These are phyloP conservation scores for Spodoptera frugiperda DNA, from an alignment of 1,140 invertebrate genomes.

Conservation along the genomic window DNA sequence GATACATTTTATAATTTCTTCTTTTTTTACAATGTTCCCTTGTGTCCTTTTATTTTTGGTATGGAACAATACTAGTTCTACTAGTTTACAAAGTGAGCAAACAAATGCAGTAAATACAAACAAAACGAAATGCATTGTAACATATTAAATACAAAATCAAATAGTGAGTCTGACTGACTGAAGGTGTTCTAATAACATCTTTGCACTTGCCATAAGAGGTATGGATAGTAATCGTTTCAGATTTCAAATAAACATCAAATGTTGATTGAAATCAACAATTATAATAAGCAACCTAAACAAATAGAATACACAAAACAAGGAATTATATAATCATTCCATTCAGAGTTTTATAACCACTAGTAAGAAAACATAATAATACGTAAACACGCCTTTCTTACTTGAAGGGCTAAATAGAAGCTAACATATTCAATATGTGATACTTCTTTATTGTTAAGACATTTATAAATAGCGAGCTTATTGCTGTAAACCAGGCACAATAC, in stretches of 20 bases:
- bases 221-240: background rate
- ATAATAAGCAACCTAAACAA: slow-evolving; percentile 23
- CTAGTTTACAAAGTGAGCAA: background rate
- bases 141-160: background rate
- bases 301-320: slow-evolving; percentile 40
- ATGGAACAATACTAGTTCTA: slow-evolving; percentile 12
- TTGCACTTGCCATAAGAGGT: background rate
- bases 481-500: too few relatives aligned
- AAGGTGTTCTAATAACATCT: background rate
- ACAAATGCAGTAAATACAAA: slow-evolving; percentile 11
- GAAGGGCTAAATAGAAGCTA: too few relatives aligned
- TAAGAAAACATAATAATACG: background rate
- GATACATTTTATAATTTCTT: slow-evolving; percentile 14
- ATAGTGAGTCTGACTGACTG: background rate
- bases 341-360: slow-evolving; percentile 36
- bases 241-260: slow-evolving; percentile 7
- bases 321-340: slow-evolving; percentile 36
- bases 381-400: too few relatives aligned
- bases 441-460: too few relatives aligned
- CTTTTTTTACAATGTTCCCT: slow-evolving; percentile 5
- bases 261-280: background rate
- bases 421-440: too few relatives aligned
- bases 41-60: slow-evolving; percentile 34
- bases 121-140: background rate
- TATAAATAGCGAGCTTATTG: too few relatives aligned